These are phyloP conservation scores for Pseudolycoriella hygida DNA, from an alignment of 2,888 invertebrate genomes.

Conservation along the genomic window DNA sequence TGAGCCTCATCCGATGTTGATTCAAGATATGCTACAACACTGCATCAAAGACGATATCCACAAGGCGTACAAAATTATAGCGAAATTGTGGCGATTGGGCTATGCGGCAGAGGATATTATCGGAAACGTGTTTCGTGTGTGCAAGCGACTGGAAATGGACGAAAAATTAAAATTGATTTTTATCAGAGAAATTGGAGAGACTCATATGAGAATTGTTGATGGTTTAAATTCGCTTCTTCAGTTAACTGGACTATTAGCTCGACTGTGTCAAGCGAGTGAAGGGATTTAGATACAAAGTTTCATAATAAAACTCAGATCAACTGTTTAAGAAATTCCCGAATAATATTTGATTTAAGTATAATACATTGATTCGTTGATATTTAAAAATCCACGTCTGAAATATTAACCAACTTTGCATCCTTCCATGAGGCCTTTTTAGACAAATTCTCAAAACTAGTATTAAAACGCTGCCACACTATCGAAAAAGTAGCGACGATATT, in stretches of 20 bases:
- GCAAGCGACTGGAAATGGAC: constrained; percentile 65
- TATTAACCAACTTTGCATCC: too few species aligned
- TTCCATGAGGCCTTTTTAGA: too few species aligned
- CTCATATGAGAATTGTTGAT: constrained; percentile 80
- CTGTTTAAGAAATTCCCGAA: too few species aligned
- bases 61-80: constrained; percentile 72
- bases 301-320: too few species aligned
- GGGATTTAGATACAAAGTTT: too few species aligned
- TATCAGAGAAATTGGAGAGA: constrained; percentile 78
- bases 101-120: constrained; percentile 96
- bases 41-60: constrained; percentile 69
- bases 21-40: constrained; percentile 76
- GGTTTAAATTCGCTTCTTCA: constrained; percentile 78
- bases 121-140: constrained; percentile 83
- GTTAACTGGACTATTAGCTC: constrained; percentile 73
- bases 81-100: constrained; percentile 81
- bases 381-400: too few species aligned
- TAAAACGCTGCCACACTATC: too few species aligned
- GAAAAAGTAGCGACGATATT: too few species aligned
- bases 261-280: constrained; percentile 39
- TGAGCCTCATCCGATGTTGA: constrained; percentile 90
- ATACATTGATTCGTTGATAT: too few species aligned
- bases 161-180: constrained; percentile 72
- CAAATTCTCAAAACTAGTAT: too few species aligned
- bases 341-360: too few species aligned